These are phyloP conservation scores for Meriones unguiculatus DNA, from an alignment of 2,113 vertebrate species.

Conservation along the genomic window DNA sequence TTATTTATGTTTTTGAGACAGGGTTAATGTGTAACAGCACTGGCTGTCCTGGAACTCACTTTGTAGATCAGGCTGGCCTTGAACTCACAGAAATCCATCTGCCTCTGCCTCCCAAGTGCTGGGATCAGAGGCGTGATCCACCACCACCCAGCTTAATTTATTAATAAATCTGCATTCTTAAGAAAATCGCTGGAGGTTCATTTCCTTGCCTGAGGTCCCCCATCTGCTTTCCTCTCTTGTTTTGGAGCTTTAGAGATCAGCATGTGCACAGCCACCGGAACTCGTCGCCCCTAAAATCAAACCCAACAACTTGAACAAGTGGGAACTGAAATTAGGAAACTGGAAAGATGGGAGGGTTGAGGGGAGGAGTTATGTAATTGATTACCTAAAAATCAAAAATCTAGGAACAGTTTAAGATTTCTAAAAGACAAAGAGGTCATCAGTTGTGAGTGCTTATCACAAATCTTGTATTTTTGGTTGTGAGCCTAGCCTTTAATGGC, in stretches of 20 bases:
- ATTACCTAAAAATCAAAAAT: background rate
- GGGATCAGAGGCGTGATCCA: background rate
- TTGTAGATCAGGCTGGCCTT: background rate
- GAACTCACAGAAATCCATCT: background rate
- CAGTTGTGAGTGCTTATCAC: background rate
- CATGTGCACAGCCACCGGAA: conserved; percentile 26
- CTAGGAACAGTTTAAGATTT: conserved; percentile 10
- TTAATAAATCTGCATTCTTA: conserved; percentile 12
- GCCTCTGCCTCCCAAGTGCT: background rate
- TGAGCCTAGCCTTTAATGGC: no score
- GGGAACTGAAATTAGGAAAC: conserved; percentile 19
- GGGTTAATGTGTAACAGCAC: background rate
- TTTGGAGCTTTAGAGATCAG: background rate
- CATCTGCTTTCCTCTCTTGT: background rate
- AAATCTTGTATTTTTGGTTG: no score
- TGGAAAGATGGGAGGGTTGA: background rate
- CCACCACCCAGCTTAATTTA: background rate
- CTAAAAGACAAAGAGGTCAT: background rate
- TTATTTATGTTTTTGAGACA: no score
- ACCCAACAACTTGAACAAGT: background rate
- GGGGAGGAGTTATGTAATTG: background rate
- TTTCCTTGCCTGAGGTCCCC: background rate
- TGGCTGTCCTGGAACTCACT: background rate
- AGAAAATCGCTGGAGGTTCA: conserved; percentile 22
- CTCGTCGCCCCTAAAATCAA: conserved; percentile 19